These are phyloP conservation scores for Porites divaricata DNA, from an alignment of 92 coral and sea anemone genomes.

Conservation along the genomic window DNA sequence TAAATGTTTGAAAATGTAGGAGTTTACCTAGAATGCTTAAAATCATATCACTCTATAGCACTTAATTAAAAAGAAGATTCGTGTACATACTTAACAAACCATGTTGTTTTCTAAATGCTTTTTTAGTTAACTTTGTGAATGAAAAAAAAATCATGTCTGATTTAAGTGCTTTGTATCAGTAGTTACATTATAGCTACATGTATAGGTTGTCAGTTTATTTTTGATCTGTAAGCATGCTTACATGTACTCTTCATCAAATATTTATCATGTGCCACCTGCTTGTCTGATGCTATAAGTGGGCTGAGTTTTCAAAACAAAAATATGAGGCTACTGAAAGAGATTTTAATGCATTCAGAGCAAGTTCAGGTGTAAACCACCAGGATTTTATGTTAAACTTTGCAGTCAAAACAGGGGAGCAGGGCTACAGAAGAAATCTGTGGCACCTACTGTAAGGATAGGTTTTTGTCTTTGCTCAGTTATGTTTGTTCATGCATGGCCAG, in stretches of 20 bases:
- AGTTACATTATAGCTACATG: too few species aligned
- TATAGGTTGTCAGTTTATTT: neutral
- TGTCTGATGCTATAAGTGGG: constrained; percentile 44
- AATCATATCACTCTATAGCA: too few species aligned
- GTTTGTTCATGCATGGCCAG: constrained; percentile 53
- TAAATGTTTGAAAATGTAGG: too few species aligned
- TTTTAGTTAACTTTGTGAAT: too few species aligned
- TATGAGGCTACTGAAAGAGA: neutral
- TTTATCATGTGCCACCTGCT: constrained; percentile 43
- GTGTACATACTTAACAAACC: too few species aligned
- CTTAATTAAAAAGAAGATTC: too few species aligned
- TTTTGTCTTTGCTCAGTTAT: constrained; percentile 3
- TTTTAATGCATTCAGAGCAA: constrained; percentile 12
- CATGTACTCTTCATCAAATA: constrained; percentile 11
- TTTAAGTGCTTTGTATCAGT: neutral
- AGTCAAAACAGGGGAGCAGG: neutral
- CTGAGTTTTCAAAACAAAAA: constrained; percentile 49
- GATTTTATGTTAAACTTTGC: neutral
- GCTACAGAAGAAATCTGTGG: too few species aligned
- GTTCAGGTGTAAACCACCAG: neutral
- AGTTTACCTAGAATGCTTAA: too few species aligned
- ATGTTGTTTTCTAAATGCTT: neutral
- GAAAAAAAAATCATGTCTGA: neutral
- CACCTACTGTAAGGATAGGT: neutral
- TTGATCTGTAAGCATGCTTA: constrained; percentile 3